Percentiles rank a stretch among this genome's conserved stretches.
These are phyloP conservation scores for Sorex maritimensis DNA, from an alignment of 2,797 vertebrate species.

Conservation along the genomic window DNA sequence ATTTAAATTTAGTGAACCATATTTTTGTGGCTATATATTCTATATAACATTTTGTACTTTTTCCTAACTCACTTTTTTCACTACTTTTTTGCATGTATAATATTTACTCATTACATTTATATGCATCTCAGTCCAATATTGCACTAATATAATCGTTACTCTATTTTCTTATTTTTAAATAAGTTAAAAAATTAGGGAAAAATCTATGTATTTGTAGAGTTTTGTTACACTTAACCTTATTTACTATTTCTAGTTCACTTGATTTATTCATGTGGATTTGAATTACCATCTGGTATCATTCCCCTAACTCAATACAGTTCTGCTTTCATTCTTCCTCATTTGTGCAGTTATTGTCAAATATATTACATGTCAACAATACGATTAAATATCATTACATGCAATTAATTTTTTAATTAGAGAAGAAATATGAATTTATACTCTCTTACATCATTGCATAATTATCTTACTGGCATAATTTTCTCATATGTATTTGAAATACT, in stretches of 20 bases:
- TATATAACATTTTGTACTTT: too few species aligned
- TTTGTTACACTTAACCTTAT: too few species aligned
- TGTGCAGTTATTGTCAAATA: conserved; percentile 9
- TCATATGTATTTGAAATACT: conserved; percentile 3
- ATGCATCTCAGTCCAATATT: background rate
- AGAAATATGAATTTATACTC: conserved; percentile 1
- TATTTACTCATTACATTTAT: background rate
- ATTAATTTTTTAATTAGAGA: conserved; percentile 10
- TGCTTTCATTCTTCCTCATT: background rate
- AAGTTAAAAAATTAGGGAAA: too few species aligned
- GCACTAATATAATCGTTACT: background rate
- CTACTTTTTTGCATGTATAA: background rate
- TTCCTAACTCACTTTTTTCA: too few species aligned
- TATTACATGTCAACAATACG: conserved; percentile 15
- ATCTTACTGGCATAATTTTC: background rate
- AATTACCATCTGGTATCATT: background rate
- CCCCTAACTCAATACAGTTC: background rate
- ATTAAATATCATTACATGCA: background rate
- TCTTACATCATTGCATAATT: conserved; percentile 12
- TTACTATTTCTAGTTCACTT: too few species aligned
- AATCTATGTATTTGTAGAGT: too few species aligned
- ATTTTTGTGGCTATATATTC: too few species aligned
- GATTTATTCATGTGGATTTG: too few species aligned
- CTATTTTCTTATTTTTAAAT: too few species aligned
- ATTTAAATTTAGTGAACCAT: too few species aligned